These are phyloP conservation scores for Philaethria dido DNA, from an alignment of 2,888 invertebrate genomes.

Conservation along the genomic window DNA sequence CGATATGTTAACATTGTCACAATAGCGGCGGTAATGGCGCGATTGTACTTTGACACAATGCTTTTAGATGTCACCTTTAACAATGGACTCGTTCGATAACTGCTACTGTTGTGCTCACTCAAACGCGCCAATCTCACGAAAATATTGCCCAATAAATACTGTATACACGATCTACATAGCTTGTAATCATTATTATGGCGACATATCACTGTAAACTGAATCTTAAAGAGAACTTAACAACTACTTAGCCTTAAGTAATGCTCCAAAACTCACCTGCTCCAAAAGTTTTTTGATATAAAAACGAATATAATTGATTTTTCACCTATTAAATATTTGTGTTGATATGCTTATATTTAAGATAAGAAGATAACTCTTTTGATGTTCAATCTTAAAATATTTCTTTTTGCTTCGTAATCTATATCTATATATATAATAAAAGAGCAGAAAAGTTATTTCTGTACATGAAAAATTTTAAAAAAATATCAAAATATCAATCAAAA, in stretches of 20 bases:
- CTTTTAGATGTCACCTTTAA: conserved; percentile 79
- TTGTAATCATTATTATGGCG: neutral
- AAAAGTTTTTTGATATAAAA: neutral
- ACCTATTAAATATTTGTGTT: no score
- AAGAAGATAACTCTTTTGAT: no score
- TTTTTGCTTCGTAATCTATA: no score
- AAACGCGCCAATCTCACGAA: conserved; percentile 66
- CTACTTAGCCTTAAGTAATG: neutral
- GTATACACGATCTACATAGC: conserved; percentile 16
- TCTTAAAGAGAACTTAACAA: neutral
- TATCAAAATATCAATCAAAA: no score
- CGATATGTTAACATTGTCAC: conserved; percentile 83
- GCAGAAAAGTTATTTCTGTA: no score
- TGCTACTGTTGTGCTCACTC: conserved; percentile 71
- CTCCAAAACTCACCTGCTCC: neutral
- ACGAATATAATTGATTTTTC: no score
- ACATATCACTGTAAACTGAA: neutral
- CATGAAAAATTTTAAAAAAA: no score
- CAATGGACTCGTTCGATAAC: conserved; percentile 77
- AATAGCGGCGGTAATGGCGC: conserved; percentile 80
- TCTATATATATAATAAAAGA: no score
- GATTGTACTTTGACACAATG: conserved; percentile 81
- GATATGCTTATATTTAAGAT: no score
- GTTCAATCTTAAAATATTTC: no score
- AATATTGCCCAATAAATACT: conserved; percentile 51